Evolutionary conservation across 2,888 invertebrate species (phyloP), one percentile per base, ranked within the genome.

Genomic region (Trachelus iudaicus): DNA sequence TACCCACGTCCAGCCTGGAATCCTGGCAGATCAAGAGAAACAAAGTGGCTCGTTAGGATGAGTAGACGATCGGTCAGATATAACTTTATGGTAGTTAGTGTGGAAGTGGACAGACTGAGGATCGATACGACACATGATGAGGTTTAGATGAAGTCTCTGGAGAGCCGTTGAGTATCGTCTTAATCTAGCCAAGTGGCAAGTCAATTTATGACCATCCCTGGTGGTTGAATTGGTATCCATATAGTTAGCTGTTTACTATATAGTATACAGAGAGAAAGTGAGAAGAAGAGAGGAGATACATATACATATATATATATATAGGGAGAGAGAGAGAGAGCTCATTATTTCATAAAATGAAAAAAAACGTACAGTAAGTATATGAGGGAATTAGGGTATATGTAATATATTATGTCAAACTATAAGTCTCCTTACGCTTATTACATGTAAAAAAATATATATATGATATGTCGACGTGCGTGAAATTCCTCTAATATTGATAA

Each of bases 71-170:
- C 23, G 23, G 23, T 9, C 56, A 56, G 56, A 56, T 56, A 56
- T 56, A 56, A 56, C 56, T 56, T 56, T 56, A 15, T 56, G 23
- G 56, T 9, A 56, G 56, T 56, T 9, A 56, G 56, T 56, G 2
- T 56, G 56, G 40, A 13, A 37, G 69, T 15, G 76, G 35, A 30
- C 12, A 34, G 31, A 35, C 69, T 34, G 23, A 34, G 13, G 68
- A 77, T 37, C 77, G 77, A 77, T 77, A 77, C 69, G 69, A 23
- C 56, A 77, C 75, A 31, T 40, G 15, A 69, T 9, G n/a, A 34
- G 74, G 35, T 69, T 75, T 35, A 37, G 69, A 68, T 31, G 30
- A 74, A 12, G 34, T 77, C 75, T 69, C 77, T 34, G 12, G 77
- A 73, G 77, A 74, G 31, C 31, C 35, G 75, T 15, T 73, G 31